Percentiles rank a stretch among this genome's conserved stretches.
Conservation (phyloP, 2,113 vertebrate species). For the Neotragus moschatus region DNA sequence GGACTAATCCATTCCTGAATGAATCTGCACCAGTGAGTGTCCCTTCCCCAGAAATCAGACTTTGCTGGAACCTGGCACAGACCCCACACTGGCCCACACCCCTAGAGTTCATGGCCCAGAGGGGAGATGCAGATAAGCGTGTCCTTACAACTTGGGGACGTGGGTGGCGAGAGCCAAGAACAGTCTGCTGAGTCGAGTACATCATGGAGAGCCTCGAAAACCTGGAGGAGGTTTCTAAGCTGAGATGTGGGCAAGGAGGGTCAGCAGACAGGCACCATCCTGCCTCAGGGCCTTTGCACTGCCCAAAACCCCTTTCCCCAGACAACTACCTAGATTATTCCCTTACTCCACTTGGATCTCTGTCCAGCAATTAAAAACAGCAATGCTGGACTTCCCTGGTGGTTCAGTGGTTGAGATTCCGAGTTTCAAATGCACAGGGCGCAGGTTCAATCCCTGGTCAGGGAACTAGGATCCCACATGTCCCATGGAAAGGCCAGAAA, state of each 20-base stretch:
- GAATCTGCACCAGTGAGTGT: background rate
- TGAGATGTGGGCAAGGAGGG: rapidly evolving
- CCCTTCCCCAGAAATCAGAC: background rate
- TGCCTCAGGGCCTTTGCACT: background rate
- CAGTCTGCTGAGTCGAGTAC: rapidly evolving
- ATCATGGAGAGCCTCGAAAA: background rate
- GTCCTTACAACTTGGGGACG: background rate
- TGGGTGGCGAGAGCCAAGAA: background rate
- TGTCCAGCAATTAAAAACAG: background rate
- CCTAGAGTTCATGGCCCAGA: background rate
- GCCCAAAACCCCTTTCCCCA: background rate
- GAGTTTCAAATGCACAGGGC: background rate
- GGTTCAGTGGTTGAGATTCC: background rate
- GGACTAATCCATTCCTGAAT: background rate
- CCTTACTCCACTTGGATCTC: too few species aligned
- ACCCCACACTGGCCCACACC: background rate
- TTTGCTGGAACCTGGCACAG: background rate
- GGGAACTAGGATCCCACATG: background rate
- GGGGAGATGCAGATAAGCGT: background rate
- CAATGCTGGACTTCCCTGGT: background rate
- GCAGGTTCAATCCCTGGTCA: background rate
- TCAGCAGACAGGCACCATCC: rapidly evolving
- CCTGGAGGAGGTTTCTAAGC: background rate
- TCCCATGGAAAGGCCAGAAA: background rate
- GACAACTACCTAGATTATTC: background rate